Evolutionary conservation across 2,113 vertebrate species (phyloP).

Genomic region (Apodemus speciosus): DNA sequence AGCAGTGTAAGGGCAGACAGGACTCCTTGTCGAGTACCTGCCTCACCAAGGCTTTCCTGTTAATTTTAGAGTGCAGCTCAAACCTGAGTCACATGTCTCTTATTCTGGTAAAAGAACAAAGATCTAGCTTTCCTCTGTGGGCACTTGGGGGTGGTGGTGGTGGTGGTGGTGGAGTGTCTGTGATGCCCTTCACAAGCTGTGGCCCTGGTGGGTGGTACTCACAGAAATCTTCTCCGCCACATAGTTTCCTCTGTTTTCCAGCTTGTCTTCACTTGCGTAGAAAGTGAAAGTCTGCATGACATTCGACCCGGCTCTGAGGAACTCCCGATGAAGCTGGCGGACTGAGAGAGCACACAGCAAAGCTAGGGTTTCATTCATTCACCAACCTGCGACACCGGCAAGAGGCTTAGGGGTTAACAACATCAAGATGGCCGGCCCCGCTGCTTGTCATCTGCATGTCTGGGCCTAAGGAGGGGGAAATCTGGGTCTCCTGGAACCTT

Average conservation of each 20-base stretch:
- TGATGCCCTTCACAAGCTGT: rapidly evolving
- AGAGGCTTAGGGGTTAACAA: neutral
- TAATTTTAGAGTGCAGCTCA: neutral
- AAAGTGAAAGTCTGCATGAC: constrained; percentile 99
- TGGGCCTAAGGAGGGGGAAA: neutral
- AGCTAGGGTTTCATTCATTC: neutral
- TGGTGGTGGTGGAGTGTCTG: no score
- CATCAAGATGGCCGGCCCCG: neutral
- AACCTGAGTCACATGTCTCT: neutral
- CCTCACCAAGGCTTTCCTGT: constrained; percentile 40
- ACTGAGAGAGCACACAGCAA: constrained; percentile 84
- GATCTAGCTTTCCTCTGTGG: neutral
- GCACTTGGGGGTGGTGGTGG: neutral
- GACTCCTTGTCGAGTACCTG: neutral
- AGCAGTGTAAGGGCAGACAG: neutral
- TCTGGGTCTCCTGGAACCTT: neutral
- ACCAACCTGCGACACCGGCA: neutral
- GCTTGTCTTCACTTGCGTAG: constrained; percentile 98
- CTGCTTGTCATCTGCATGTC: neutral
- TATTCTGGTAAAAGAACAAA: neutral
- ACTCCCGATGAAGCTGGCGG: constrained; percentile 97
- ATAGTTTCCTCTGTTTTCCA: constrained; percentile 96
- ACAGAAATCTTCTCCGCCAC: constrained; percentile 90
- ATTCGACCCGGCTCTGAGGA: constrained; percentile 94
- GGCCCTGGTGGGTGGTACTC: constrained; percentile 77